These are phyloP conservation scores for Sphenopsis melanotis DNA, from an alignment of 2,797 vertebrate genomes.

Conservation along the genomic window DNA sequence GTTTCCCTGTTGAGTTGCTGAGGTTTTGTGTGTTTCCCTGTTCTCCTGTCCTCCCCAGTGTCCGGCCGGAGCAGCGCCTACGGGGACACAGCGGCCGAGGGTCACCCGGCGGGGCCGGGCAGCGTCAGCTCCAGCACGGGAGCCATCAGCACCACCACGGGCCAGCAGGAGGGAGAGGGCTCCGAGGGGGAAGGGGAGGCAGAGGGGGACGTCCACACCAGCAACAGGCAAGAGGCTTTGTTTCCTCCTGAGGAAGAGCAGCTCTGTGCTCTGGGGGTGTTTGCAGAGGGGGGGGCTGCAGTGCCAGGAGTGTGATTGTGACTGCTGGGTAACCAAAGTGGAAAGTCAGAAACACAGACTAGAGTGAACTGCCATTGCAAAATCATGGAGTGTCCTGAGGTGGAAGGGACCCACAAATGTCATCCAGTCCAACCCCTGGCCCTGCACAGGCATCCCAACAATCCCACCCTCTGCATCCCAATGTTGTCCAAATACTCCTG, in stretches of 20 bases:
- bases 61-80: slow-evolving; percentile 97
- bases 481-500: accelerated
- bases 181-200: slow-evolving; percentile 93
- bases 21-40: too few relatives aligned
- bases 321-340: not conserved
- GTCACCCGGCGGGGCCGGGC: slow-evolving; percentile 91
- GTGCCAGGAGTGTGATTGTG: accelerated
- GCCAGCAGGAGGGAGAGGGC: slow-evolving; percentile 97
- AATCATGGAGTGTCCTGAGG: not conserved
- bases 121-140: slow-evolving; percentile 97
- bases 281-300: not conserved
- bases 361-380: not conserved
- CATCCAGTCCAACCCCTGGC: not conserved
- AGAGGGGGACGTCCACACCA: slow-evolving; percentile 92
- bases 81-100: slow-evolving; percentile 90
- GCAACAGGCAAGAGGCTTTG: slow-evolving; percentile 86
- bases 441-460: not conserved
- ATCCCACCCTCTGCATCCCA: not conserved
- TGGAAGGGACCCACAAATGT: not conserved
- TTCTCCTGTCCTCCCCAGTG: slow-evolving; percentile 70
- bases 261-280: not conserved
- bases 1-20: too few relatives aligned
- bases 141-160: slow-evolving; percentile 94
- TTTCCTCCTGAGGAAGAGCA: not conserved
- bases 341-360: not conserved